Conservation (phyloP, 2,888 invertebrate genomes). For the Archips crataeganus region DNA sequence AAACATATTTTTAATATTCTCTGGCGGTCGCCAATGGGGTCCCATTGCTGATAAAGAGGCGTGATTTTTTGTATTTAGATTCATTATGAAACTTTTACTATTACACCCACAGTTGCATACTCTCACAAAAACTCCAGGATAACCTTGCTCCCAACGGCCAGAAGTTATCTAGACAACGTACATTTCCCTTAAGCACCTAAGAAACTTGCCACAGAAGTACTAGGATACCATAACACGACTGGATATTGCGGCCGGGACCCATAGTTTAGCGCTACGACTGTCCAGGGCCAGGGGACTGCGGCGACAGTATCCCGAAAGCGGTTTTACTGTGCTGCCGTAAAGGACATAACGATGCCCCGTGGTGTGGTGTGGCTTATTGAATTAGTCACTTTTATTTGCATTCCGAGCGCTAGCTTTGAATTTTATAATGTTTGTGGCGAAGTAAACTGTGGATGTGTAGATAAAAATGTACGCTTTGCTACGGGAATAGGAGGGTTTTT, state of each 20-base stretch:
- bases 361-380: slow-evolving; percentile 31
- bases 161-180: not conserved
- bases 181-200: not conserved
- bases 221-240: slow-evolving; percentile 24
- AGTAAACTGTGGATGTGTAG: no score
- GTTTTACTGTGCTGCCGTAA: slow-evolving; percentile 38
- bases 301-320: slow-evolving; percentile 22
- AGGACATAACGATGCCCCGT: slow-evolving; percentile 10
- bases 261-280: slow-evolving; percentile 39
- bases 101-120: not conserved
- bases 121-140: not conserved
- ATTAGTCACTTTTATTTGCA: slow-evolving; percentile 36
- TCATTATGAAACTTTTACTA: no score
- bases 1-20: no score
- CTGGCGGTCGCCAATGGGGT: no score
- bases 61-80: no score
- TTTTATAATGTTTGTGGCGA: not conserved
- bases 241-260: slow-evolving; percentile 33
- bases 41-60: no score
- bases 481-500: no score
- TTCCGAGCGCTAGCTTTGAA: not conserved
- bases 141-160: not conserved
- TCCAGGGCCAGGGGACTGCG: slow-evolving; percentile 19
- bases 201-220: slow-evolving; percentile 21
- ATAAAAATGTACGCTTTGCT: no score